Conservation (phyloP, 2,888 invertebrate species). For the Drosophila helvetica region DNA sequence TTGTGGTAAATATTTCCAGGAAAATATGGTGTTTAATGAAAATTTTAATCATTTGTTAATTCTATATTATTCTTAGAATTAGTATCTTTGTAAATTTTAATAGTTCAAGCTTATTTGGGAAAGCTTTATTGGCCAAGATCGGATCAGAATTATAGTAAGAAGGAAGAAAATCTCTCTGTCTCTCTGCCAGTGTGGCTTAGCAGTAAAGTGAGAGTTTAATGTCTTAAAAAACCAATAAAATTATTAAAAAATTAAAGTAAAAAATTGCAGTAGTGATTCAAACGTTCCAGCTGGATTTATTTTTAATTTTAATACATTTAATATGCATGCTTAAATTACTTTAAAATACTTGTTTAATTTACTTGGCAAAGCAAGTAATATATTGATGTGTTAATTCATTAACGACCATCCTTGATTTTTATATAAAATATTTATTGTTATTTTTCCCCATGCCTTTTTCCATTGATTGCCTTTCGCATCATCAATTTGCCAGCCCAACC, state of each 20-base stretch:
- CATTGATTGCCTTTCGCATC: conserved; percentile 7
- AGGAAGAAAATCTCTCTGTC: too few species aligned
- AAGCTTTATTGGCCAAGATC: too few species aligned
- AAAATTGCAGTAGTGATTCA: too few species aligned
- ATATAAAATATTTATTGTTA: neutral
- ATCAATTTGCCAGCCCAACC: neutral
- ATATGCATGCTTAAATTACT: neutral
- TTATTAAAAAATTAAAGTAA: too few species aligned
- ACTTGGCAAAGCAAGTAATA: neutral
- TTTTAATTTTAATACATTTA: neutral
- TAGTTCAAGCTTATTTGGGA: too few species aligned
- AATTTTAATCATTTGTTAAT: neutral
- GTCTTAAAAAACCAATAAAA: too few species aligned
- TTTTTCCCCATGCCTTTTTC: neutral
- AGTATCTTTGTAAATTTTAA: neutral
- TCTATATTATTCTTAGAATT: neutral
- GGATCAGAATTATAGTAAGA: too few species aligned
- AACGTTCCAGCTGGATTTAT: too few species aligned
- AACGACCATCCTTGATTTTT: neutral
- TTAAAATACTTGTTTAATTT: neutral
- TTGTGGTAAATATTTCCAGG: neutral
- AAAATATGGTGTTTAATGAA: neutral
- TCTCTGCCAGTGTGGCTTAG: too few species aligned
- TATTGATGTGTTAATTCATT: neutral
- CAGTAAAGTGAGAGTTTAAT: too few species aligned